These are phyloP conservation scores for Xestia ashworthii DNA, from an alignment of 2,888 invertebrate genomes.

Conservation along the genomic window DNA sequence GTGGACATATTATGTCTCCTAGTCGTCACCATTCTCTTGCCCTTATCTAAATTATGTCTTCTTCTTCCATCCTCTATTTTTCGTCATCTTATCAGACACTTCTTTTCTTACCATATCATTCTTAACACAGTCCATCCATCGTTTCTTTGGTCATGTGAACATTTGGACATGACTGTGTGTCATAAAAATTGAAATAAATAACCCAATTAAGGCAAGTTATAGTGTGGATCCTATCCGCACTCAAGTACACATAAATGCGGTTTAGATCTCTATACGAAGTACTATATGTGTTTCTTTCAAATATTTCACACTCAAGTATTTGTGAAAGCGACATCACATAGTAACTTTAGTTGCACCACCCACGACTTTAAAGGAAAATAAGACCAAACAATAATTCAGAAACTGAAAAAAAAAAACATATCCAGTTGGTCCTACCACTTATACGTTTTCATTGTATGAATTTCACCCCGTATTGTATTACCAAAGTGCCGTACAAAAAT, in stretches of 20 bases:
- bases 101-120: too few species aligned
- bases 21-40: too few species aligned
- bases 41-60: too few species aligned
- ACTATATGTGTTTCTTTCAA: background rate
- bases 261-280: too few species aligned
- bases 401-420: background rate
- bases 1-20: background rate
- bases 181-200: background rate
- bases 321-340: too few species aligned
- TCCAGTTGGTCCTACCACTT: background rate
- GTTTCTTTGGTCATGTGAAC: too few species aligned
- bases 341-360: too few species aligned
- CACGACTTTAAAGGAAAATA: background rate
- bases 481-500: slow-evolving; percentile 22
- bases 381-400: background rate
- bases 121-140: too few species aligned
- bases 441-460: background rate
- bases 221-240: too few species aligned
- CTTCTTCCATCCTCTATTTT: too few species aligned
- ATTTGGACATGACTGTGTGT: background rate
- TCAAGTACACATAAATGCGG: background rate
- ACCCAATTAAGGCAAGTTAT: background rate
- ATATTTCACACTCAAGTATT: background rate
- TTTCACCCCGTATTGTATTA: slow-evolving; percentile 21
- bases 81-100: too few species aligned